Evolutionary conservation across 2,797 vertebrate species (phyloP).

Genomic region (Xiphophorus birchmanni): DNA sequence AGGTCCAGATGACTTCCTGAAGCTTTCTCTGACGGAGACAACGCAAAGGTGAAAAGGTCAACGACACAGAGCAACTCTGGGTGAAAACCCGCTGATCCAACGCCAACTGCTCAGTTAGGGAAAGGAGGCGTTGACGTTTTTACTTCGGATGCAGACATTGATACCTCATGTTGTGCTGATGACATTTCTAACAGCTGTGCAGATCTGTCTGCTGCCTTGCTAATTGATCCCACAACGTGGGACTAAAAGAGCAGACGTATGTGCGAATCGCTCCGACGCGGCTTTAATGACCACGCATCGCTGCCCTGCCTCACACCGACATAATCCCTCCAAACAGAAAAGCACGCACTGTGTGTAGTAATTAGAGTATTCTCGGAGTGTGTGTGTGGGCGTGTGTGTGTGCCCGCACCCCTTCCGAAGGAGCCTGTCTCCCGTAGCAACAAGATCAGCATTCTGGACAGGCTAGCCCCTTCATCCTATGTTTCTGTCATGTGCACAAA

Average conservation of each 20-base stretch:
- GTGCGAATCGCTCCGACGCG: conserved; percentile 36
- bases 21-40: conserved; percentile 76
- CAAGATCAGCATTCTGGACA: conserved; percentile 52
- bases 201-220: conserved; percentile 14
- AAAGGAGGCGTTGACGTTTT: not conserved
- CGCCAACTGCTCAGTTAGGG: not conserved
- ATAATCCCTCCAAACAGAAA: conserved; percentile 60
- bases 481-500: conserved; percentile 18
- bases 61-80: not conserved
- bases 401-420: conserved; percentile 10
- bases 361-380: conserved; percentile 50
- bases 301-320: conserved; percentile 46
- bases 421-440: conserved; percentile 47
- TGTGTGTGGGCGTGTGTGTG: conserved; percentile 21
- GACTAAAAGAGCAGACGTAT: conserved; percentile 12
- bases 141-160: not conserved
- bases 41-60: not conserved
- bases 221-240: conserved; percentile 19
- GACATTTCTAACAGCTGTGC: not conserved
- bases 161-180: not conserved
- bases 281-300: conserved; percentile 53
- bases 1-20: conserved; percentile 84
- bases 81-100: not conserved
- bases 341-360: conserved; percentile 30
- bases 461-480: conserved; percentile 30